A percentile compares a stretch with the other conserved stretches of the same genome.
Evolutionary conservation across 2,888 invertebrate genomes (phyloP).

Genomic region (Apamea epomidion): DNA sequence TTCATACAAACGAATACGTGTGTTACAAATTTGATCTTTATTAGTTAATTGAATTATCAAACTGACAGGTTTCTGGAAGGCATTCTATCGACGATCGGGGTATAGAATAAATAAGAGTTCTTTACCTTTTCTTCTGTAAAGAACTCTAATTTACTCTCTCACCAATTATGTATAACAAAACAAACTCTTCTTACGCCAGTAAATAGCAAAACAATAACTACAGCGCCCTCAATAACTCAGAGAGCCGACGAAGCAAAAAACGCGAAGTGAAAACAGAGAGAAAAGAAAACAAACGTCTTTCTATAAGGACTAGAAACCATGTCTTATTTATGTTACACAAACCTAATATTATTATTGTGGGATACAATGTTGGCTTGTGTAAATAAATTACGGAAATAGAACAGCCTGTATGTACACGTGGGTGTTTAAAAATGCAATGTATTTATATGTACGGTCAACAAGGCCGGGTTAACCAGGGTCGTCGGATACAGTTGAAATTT

Average conservation of each 20-base stretch:
- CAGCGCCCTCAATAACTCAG: slow-evolving; percentile 37
- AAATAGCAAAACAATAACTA: slow-evolving; percentile 49
- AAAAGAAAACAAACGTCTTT: slow-evolving; percentile 28
- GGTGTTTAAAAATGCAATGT: not conserved
- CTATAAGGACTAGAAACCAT: slow-evolving; percentile 17
- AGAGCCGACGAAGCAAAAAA: slow-evolving; percentile 41
- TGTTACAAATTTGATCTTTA: no score
- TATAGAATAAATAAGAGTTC: not conserved
- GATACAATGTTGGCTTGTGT: slow-evolving; percentile 1
- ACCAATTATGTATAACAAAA: slow-evolving; percentile 4
- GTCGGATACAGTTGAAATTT: no score
- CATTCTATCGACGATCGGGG: no score
- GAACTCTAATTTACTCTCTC: not conserved
- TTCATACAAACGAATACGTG: no score
- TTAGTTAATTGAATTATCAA: no score
- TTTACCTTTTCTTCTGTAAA: not conserved
- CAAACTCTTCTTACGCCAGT: slow-evolving; percentile 2
- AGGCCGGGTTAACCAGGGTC: no score
- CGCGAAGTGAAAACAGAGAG: slow-evolving; percentile 30
- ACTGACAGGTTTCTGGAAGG: no score
- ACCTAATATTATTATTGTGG: slow-evolving; percentile 24
- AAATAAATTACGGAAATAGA: slow-evolving; percentile 9
- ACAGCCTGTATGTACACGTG: not conserved
- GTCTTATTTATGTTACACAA: slow-evolving; percentile 38
- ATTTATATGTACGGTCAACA: not conserved